These are phyloP conservation scores for Macquaria ambigua DNA, from an alignment of 2,113 vertebrate species.

Conservation along the genomic window DNA sequence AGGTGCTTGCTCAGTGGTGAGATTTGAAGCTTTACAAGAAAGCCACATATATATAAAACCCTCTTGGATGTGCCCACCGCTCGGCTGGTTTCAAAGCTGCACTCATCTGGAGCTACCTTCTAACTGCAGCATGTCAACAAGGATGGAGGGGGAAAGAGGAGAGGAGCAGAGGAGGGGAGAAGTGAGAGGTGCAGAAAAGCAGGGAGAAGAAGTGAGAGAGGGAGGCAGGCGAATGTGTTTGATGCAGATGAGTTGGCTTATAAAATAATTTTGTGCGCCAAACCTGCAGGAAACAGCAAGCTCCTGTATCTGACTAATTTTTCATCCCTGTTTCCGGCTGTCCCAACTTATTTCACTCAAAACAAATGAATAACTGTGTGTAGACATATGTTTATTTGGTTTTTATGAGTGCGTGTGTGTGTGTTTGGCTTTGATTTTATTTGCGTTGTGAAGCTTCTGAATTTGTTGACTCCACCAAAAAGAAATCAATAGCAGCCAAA, in stretches of 20 bases:
- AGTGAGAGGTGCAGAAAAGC: constrained; percentile 29
- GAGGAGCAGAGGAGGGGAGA: background rate
- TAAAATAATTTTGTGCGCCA: constrained; percentile 28
- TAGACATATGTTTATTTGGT: constrained; percentile 23
- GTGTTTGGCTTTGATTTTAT: constrained; percentile 22
- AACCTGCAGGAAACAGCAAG: constrained; percentile 51
- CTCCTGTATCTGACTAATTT: constrained; percentile 40
- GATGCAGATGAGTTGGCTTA: constrained; percentile 62
- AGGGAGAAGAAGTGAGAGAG: constrained; percentile 18
- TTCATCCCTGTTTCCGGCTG: constrained; percentile 25
- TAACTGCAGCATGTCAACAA: constrained; percentile 71
- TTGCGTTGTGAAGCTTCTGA: constrained; percentile 7
- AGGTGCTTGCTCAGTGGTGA: constrained; percentile 63
- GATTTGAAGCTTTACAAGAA: constrained; percentile 74
- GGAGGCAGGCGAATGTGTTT: constrained; percentile 39
- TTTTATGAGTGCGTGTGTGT: background rate
- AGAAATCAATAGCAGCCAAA: constrained; percentile 9
- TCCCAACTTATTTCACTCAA: constrained; percentile 34
- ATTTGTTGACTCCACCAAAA: constrained; percentile 28
- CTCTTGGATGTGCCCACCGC: constrained; percentile 62
- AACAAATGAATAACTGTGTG: constrained; percentile 23
- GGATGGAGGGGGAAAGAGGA: constrained; percentile 16
- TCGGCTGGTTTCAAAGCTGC: constrained; percentile 68
- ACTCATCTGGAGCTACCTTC: constrained; percentile 68
- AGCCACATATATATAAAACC: constrained; percentile 68